Conservation (phyloP, 2,113 vertebrate species). For the Girardinichthys multiradiatus region DNA sequence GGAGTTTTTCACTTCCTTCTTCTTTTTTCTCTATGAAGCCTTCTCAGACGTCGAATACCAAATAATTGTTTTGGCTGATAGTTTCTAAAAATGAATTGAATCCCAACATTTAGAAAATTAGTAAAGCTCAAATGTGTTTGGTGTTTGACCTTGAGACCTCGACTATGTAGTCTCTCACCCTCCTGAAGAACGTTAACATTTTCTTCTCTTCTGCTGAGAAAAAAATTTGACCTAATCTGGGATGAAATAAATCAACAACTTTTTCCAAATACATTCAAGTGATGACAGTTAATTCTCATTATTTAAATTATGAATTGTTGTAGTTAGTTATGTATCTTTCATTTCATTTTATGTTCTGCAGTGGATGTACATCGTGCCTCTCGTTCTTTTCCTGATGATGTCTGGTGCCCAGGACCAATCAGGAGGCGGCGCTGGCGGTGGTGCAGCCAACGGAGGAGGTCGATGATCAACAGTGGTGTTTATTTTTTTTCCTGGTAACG, state of each 20-base stretch:
- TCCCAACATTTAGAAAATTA: neutral
- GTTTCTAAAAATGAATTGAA: neutral
- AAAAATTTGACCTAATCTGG: constrained; percentile 36
- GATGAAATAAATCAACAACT: constrained; percentile 37
- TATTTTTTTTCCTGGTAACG: constrained; percentile 7
- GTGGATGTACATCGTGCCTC: constrained; percentile 97
- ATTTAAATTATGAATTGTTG: neutral
- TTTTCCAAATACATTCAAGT: neutral
- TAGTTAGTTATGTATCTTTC: neutral
- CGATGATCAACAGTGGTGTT: constrained; percentile 60
- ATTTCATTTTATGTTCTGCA: constrained; percentile 53
- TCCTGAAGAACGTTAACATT: neutral
- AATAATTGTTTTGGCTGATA: constrained; percentile 26
- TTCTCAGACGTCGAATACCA: constrained; percentile 32
- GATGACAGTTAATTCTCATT: constrained; percentile 19
- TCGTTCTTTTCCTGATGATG: constrained; percentile 96
- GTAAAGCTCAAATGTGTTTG: constrained; percentile 38
- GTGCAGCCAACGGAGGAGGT: constrained; percentile 80
- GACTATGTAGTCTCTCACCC: neutral
- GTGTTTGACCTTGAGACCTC: constrained; percentile 41
- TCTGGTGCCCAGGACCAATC: constrained; percentile 91
- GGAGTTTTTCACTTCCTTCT: constrained; percentile 1
- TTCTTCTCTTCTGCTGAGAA: constrained; percentile 24
- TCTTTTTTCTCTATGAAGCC: neutral
- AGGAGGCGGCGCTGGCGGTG: constrained; percentile 84